Evolutionary conservation across 2,797 vertebrate genomes (phyloP).

Genomic region (Galaxias olidus): DNA sequence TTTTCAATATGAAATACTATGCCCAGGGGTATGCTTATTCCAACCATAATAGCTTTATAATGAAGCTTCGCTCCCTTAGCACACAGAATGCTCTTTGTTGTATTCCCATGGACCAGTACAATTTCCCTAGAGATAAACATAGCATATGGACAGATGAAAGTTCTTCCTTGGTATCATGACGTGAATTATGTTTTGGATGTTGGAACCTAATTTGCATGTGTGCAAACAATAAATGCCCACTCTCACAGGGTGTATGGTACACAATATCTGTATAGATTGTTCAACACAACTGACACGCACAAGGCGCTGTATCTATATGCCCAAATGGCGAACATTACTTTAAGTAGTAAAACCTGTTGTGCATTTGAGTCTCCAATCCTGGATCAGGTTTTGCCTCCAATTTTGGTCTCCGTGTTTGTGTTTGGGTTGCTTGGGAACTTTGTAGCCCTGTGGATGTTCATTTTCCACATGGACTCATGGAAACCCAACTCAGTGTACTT

Average conservation of each 20-base stretch:
- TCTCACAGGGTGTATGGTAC: constrained; percentile 16
- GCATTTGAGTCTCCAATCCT: constrained; percentile 68
- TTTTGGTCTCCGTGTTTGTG: constrained; percentile 76
- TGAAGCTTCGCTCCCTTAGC: constrained; percentile 45
- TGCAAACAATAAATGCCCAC: constrained; percentile 41
- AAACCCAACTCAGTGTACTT: constrained; percentile 78
- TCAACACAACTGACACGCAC: constrained; percentile 16
- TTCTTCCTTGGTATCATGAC: constrained; percentile 19
- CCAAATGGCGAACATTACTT: constrained; percentile 55
- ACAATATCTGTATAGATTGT: constrained; percentile 30
- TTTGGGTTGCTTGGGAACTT: constrained; percentile 75
- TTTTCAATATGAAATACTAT: no score
- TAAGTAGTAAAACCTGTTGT: constrained; percentile 55
- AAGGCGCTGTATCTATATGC: neutral
- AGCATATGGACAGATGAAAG: constrained; percentile 18
- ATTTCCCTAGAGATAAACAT: constrained; percentile 40
- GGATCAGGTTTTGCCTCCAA: constrained; percentile 68
- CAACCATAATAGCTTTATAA: constrained; percentile 63
- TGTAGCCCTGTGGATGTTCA: constrained; percentile 76
- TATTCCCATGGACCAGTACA: constrained; percentile 54
- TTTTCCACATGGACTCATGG: constrained; percentile 75
- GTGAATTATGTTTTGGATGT: constrained; percentile 49
- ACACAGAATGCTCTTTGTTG: constrained; percentile 45
- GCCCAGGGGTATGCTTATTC: neutral
- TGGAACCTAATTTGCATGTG: constrained; percentile 47